phyloP scores from a whole-genome alignment of 2,797 vertebrate genomes.

The Pseudochaenichthys georgianus region DNA sequence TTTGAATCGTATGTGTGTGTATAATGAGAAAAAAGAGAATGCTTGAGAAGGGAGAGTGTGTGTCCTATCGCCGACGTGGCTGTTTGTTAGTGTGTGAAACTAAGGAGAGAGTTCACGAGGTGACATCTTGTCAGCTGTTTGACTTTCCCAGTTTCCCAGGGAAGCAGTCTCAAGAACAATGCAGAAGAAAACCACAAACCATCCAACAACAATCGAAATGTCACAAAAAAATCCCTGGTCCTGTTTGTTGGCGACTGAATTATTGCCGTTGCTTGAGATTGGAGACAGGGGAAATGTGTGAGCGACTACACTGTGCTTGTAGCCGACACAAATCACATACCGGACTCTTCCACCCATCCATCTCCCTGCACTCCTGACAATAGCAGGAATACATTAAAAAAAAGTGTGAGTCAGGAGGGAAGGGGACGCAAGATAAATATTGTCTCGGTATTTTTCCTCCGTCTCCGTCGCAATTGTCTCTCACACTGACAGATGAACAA shows the following conservation, averaged over 20 bases:
- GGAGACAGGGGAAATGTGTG: constrained; percentile 61
- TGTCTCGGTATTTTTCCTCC: constrained; percentile 74
- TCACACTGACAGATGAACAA: constrained; percentile 84
- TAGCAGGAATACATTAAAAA: constrained; percentile 82
- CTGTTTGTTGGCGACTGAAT: constrained; percentile 74
- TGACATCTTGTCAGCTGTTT: constrained; percentile 83
- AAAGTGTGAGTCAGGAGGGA: constrained; percentile 71
- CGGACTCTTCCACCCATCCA: constrained; percentile 75
- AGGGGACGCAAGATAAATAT: constrained; percentile 84
- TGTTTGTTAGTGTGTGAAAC: constrained; percentile 73
- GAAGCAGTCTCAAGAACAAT: constrained; percentile 79
- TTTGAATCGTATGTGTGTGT: constrained; percentile 43
- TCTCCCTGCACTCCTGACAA: constrained; percentile 74
- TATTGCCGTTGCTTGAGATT: constrained; percentile 68
- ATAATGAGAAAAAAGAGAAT: constrained; percentile 49
- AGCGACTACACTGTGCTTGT: constrained; percentile 64
- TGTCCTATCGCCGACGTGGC: constrained; percentile 61
- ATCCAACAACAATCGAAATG: constrained; percentile 72
- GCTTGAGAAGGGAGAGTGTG: constrained; percentile 53
- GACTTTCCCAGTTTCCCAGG: constrained; percentile 82
- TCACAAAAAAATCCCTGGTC: constrained; percentile 46
- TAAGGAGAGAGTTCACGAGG: constrained; percentile 76
- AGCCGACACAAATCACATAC: constrained; percentile 74
- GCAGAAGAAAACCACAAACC: constrained; percentile 64
- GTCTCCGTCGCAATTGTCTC: constrained; percentile 75